phyloP scores from a whole-genome alignment of 2,113 vertebrate genomes.

The Naja naja region DNA sequence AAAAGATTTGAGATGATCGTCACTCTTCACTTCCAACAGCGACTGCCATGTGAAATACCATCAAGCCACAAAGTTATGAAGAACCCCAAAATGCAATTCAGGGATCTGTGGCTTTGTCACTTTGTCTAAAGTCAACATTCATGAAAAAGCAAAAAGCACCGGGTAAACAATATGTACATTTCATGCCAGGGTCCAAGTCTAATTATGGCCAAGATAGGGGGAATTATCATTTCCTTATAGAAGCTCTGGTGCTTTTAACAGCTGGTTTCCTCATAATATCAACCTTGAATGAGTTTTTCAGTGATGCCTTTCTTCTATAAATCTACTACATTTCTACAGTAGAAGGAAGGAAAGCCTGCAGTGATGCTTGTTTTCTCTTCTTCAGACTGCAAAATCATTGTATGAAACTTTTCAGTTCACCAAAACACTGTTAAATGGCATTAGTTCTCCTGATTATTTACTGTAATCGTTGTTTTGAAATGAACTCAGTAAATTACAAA shows the following conservation, averaged over 20 bases:
- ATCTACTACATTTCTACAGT: neutral
- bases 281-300: neutral
- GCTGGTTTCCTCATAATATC: neutral
- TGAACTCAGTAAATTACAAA: neutral
- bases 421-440: neutral
- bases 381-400: neutral
- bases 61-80: neutral
- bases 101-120: neutral
- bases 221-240: neutral
- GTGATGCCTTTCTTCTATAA: neutral
- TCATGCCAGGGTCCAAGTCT: neutral
- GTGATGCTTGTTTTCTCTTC: neutral
- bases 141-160: neutral
- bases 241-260: neutral
- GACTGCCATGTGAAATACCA: neutral
- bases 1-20: neutral
- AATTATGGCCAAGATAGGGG: neutral
- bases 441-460: neutral
- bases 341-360: neutral
- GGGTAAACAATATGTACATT: neutral
- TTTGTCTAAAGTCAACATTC: neutral
- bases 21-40: neutral
- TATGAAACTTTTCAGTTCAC: neutral
- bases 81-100: neutral
- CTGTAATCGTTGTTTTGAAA: neutral